A percentile compares a stretch with the other conserved stretches of the same genome.
These are phyloP conservation scores for Drosophila austrosaltans DNA, from an alignment of 2,888 invertebrate species.

Conservation along the genomic window DNA sequence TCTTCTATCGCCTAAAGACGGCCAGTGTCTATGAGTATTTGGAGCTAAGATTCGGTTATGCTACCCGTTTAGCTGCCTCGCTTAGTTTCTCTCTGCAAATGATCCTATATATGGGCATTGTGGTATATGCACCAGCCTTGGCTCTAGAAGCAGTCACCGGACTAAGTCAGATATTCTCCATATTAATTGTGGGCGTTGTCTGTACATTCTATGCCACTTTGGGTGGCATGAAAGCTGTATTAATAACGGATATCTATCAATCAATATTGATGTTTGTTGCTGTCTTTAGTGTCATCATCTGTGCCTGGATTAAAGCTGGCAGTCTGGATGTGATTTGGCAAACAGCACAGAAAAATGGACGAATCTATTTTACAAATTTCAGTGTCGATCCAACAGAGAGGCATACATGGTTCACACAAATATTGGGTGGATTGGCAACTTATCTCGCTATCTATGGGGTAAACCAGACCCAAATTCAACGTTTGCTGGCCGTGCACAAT, in stretches of 20 bases:
- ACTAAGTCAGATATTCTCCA: constrained; percentile 88
- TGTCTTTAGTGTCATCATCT: constrained; percentile 90
- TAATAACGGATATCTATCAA: constrained; percentile 94
- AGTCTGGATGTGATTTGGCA: constrained; percentile 89
- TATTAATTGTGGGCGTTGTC: constrained; percentile 87
- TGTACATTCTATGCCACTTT: constrained; percentile 94
- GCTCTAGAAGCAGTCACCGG: constrained; percentile 94
- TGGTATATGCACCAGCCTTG: constrained; percentile 95
- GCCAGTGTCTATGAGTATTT: constrained; percentile 97
- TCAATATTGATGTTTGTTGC: constrained; percentile 93
- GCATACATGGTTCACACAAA: constrained; percentile 92
- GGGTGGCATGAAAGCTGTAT: constrained; percentile 95
- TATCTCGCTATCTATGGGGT: constrained; percentile 93
- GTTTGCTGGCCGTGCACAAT: constrained; percentile 88
- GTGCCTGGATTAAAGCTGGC: constrained; percentile 88
- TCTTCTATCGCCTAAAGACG: constrained; percentile 92
- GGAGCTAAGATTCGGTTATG: constrained; percentile 92
- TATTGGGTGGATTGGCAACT: constrained; percentile 91
- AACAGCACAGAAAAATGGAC: constrained; percentile 87
- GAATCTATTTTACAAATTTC: constrained; percentile 89
- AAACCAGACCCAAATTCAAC: constrained; percentile 93
- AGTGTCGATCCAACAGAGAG: constrained; percentile 91
- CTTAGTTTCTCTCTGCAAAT: constrained; percentile 94
- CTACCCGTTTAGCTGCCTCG: constrained; percentile 90
- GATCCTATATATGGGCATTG: constrained; percentile 95